These are phyloP conservation scores for Saturnia pavonia DNA, from an alignment of 2,888 invertebrate genomes.

Conservation along the genomic window DNA sequence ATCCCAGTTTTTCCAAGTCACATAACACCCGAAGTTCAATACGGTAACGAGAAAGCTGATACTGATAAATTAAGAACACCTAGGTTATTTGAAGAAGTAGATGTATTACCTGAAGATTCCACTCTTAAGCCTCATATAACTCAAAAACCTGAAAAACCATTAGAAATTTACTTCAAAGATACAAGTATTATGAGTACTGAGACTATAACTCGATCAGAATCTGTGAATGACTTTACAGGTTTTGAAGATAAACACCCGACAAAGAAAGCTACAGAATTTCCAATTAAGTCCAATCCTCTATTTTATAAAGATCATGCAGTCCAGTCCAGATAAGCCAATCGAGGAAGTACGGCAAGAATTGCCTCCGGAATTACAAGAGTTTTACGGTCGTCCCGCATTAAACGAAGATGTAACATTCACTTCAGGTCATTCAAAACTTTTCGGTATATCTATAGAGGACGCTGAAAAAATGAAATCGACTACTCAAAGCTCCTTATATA, in stretches of 20 bases:
- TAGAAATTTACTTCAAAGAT: constrained; percentile 68
- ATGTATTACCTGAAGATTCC: constrained; percentile 51
- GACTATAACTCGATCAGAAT: constrained; percentile 56
- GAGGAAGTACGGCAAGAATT: constrained; percentile 36
- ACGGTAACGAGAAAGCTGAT: constrained; percentile 76
- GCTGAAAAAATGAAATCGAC: constrained; percentile 78
- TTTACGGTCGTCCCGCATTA: constrained; percentile 40
- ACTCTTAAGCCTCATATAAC: constrained; percentile 74
- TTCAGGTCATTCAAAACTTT: constrained; percentile 84
- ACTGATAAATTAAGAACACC: constrained; percentile 58
- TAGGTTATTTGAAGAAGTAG: constrained; percentile 51
- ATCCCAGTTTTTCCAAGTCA: constrained; percentile 71
- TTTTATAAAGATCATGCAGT: constrained; percentile 37
- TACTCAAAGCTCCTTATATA: constrained; percentile 74
- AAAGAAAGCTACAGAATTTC: constrained; percentile 38
- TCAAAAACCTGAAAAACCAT: constrained; percentile 71
- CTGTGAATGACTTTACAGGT: constrained; percentile 54
- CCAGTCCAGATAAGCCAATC: constrained; percentile 32
- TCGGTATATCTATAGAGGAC: constrained; percentile 83
- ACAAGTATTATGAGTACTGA: constrained; percentile 51
- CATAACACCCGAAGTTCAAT: constrained; percentile 76
- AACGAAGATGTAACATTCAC: constrained; percentile 69
- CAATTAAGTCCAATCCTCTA: constrained; percentile 37
- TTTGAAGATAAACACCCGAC: constrained; percentile 50
- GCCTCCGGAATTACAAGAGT: constrained; percentile 50